Conservation (phyloP, 1,140 invertebrate genomes). For the Diprion similis region DNA sequence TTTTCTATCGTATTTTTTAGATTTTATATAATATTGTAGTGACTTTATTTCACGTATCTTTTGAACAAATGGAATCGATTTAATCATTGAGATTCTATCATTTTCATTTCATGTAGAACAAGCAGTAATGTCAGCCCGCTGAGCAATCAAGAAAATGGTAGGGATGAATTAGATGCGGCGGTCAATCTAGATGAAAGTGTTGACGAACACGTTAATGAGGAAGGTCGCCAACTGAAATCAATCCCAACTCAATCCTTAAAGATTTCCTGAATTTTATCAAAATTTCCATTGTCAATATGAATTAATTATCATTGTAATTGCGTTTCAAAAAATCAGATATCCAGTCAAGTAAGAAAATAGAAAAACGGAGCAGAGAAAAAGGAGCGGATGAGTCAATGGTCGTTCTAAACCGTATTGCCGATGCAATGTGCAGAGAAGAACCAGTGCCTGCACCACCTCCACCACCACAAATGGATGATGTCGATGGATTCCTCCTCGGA, state of each 20-base stretch:
- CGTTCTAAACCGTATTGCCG: neutral
- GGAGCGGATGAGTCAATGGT: too few relatives aligned
- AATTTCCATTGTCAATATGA: neutral
- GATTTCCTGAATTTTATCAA: neutral
- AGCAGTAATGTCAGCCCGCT: neutral
- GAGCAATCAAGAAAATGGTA: neutral
- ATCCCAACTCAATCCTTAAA: neutral
- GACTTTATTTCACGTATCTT: too few relatives aligned
- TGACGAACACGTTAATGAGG: too few relatives aligned
- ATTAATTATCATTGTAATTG: too few relatives aligned
- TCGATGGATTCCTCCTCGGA: neutral
- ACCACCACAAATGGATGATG: neutral
- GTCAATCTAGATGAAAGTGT: too few relatives aligned
- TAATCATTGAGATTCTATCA: neutral
- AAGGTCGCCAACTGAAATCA: neutral
- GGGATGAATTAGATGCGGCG: too few relatives aligned
- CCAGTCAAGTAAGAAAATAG: neutral
- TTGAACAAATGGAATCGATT: neutral
- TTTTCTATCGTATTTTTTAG: too few relatives aligned
- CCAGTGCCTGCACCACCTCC: neutral
- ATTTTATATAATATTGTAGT: too few relatives aligned
- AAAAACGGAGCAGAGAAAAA: neutral
- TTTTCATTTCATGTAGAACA: neutral
- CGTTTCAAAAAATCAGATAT: too few relatives aligned
- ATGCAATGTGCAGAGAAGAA: neutral